Base-by-base conservation (phyloP, 2,888 invertebrate species). In the Rotaria magnacalcarata region DNA sequence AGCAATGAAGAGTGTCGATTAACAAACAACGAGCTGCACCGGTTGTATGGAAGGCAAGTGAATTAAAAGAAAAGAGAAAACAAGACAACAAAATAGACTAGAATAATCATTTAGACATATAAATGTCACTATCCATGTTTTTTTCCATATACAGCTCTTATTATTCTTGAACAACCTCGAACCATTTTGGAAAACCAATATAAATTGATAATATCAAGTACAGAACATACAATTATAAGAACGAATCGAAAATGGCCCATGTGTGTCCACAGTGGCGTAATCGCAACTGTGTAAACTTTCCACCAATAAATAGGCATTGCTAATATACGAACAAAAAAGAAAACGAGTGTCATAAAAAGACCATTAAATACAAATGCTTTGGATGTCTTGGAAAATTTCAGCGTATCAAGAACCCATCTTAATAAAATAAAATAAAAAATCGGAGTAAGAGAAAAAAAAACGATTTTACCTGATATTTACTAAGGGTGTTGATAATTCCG, bases 401-500 rank as follows among this genome's bases (percentile, higher is more conserved):
- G 86, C 54, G 87, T 88, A 85, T 90, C 89, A 58, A 90, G 88
- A 87, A 90, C 90, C 90, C 90, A 90, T 87, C 90, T 90, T 34
- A 34, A 34, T 88, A 47, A 87, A 86, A 56, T 84, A 19, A 84
- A 74, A 19, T 19, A 54, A 54, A 11, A 24, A 84, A n/a, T 47
- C 50, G 50, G 2, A 8, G 41, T 2, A 84, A 41, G 8, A 52
- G n/a, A 54, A 47, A 24, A 2, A 54, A 27, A 0, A 54, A 58
- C 10, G 41, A n/a, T 19, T 80, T 87, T 88, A 90, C 90, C 90
- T 89, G 86, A 90, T 89, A 88, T 91, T 90, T 21, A 90, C 90
- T 88, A 90, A 90, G n/a, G 90, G 90, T 60, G 91, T 91, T 34
- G 91, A 91, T 87, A 90, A 89, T 88, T 91, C 91, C 84, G 90